Evolutionary conservation across 2,113 vertebrate genomes (phyloP), one percentile per base, ranked within the genome.

Genomic region (Lepidiolamprologus cunningtoni): DNA sequence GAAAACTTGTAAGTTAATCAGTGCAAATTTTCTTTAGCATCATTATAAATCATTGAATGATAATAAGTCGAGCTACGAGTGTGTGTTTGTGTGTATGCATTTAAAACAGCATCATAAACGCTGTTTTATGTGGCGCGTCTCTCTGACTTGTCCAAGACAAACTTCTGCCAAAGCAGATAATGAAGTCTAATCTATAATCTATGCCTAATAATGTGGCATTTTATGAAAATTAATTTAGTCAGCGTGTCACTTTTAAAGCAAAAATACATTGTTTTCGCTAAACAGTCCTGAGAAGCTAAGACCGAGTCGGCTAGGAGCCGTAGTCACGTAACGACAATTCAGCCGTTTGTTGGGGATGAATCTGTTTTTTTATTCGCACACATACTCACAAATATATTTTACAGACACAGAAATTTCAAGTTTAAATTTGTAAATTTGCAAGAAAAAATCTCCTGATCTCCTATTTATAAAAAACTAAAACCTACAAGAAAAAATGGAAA

Each of bases 281-380:
- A 73, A 4, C 68, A 73, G 13, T 37, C 61, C 9, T 1, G 9
- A 61, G 57, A 61, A 61, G 57, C 57, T 61, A 61, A 61, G 57
- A 61, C 57, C 6, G 9, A 35, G 58, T 63, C 16, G 16, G 9
- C 58, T 11, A 35, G 0, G 58, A 61, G 28, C 57, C 9, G 0
- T 33, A 61, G 57, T 33, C 57, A 10, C 2, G 16, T 61, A 1
- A 63, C 58, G 3, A 33, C 58, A 63, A 2, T 73, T 28, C 23
- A 73, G 40, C 9, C 21, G 0, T 45, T 73, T 10, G 40, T 45
- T 73, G 13, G 21, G 5, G n/a, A 0, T 45, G 10, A 8, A 53
- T 63, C 6, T 58, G 0, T 28, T 9, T 16, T 37, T 42, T 28
- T 45, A 55, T 71, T 42, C 4, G 1, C 37, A 45, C 21, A 26